phyloP scores from a whole-genome alignment of 2,113 vertebrate genomes.

The Chloroceryle aenea region DNA sequence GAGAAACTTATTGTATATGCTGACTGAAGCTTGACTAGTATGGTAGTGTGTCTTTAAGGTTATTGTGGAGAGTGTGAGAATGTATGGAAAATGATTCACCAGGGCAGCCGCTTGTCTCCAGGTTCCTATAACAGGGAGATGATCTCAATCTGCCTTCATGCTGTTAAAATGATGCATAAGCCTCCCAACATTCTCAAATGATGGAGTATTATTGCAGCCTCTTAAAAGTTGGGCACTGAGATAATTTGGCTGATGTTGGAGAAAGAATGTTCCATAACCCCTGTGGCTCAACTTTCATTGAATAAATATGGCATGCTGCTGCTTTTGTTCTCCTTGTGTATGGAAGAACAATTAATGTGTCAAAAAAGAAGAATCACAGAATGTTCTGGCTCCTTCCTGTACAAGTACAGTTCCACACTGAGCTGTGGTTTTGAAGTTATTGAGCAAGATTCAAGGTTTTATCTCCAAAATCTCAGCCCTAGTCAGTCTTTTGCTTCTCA shows the following conservation, averaged over 20 bases:
- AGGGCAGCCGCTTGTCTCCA: conserved; percentile 76
- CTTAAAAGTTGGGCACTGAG: conserved; percentile 83
- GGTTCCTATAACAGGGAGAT: conserved; percentile 81
- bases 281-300: conserved; percentile 79
- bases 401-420: conserved; percentile 69
- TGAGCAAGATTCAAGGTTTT: conserved; percentile 58
- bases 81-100: conserved; percentile 75
- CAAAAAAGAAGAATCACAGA: conserved; percentile 77
- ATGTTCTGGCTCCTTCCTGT: conserved; percentile 62
- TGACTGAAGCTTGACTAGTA: not conserved
- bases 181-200: conserved; percentile 78
- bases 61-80: conserved; percentile 51
- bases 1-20: not conserved
- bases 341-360: conserved; percentile 82
- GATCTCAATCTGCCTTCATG: conserved; percentile 82
- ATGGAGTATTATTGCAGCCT: conserved; percentile 82
- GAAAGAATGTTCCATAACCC: conserved; percentile 77
- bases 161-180: conserved; percentile 85
- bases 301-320: conserved; percentile 80
- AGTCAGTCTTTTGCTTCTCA: not conserved
- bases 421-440: conserved; percentile 69
- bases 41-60: conserved; percentile 70
- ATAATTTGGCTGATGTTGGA: conserved; percentile 83
- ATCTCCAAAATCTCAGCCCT: conserved; percentile 61
- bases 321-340: conserved; percentile 75